Percentiles rank a stretch among this genome's conserved stretches.
These are phyloP conservation scores for Alectura lathami DNA, from an alignment of 2,113 vertebrate genomes.

Conservation along the genomic window DNA sequence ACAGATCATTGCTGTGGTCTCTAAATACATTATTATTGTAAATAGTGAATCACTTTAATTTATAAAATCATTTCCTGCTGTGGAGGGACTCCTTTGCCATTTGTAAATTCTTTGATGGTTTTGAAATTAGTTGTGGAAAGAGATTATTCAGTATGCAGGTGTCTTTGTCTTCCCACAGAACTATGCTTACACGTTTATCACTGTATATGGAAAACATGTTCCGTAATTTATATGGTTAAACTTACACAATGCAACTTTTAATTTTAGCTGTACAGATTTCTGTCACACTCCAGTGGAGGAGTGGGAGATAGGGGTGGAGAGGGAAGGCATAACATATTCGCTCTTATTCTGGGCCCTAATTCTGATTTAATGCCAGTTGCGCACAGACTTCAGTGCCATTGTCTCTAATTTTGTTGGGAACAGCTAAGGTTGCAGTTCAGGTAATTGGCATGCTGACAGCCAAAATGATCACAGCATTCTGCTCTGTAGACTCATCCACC, in stretches of 20 bases:
- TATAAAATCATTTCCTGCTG: not conserved
- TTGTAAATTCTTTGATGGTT: not conserved
- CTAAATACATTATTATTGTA: not conserved
- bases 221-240: not conserved
- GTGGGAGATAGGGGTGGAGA: not conserved
- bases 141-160: not conserved
- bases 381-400: not conserved
- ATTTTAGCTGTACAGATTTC: not conserved
- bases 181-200: not conserved
- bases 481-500: not conserved
- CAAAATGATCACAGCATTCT: not conserved
- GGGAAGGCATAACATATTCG: not conserved
- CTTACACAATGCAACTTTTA: not conserved
- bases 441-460: not conserved
- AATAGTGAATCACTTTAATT: not conserved
- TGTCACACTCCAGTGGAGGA: not conserved
- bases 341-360: not conserved
- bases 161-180: not conserved
- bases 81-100: not conserved
- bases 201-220: not conserved
- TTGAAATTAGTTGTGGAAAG: not conserved
- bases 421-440: not conserved
- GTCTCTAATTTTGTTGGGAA: not conserved
- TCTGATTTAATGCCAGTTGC: not conserved
- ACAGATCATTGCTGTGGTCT: not conserved